Evolutionary conservation across 1,140 invertebrate genomes (phyloP), one percentile per base, ranked within the genome.

Genomic region (Eupeodes corollae): DNA sequence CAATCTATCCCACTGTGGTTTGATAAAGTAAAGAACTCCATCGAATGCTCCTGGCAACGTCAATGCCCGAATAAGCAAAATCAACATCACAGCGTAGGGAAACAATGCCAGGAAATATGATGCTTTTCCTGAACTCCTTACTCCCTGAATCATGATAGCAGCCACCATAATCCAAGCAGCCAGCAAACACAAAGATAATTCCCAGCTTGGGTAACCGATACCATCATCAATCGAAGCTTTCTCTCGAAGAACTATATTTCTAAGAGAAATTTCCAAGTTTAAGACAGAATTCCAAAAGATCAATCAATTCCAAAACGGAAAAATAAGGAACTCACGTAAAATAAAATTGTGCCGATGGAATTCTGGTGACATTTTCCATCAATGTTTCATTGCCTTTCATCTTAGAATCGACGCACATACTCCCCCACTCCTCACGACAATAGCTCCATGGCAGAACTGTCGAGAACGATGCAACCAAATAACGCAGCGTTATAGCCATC

Each of bases 81-180:
- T 79, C 1, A 86, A 63, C 63, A 93, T 75, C 12, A 92, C 77
- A 2, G 88, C 72, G 61, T 92, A 92, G 0, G 89, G 88, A 59
- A 92, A 91, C 3, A 90, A 62, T 0, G 88, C 88, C 0, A 89
- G 76, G 60, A 91, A 89, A 58, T 91, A 91, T 1, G 86, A 79
- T 1, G 80, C 83, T 68, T 85, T 86, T 39, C 84, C 84, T 0
- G 82, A 83, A 53, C 80, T 84, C 57, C 82, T 78, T 2, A 92
- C 83, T 32, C 90, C 88, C 60, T 80, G 79, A 35, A 83, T 77
- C 30, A 89, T 75, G 46, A 88, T 82, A 18, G 83, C 53, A 55
- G 83, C 87, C 16, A 91, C 80, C 14, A 82, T 67, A 30, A 86
- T 44, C 89, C 89, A 94, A 1, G 87, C 83, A 10, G 78, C 68